Evolutionary conservation across 2,888 invertebrate genomes (phyloP).

Genomic region (Apamea sordens): DNA sequence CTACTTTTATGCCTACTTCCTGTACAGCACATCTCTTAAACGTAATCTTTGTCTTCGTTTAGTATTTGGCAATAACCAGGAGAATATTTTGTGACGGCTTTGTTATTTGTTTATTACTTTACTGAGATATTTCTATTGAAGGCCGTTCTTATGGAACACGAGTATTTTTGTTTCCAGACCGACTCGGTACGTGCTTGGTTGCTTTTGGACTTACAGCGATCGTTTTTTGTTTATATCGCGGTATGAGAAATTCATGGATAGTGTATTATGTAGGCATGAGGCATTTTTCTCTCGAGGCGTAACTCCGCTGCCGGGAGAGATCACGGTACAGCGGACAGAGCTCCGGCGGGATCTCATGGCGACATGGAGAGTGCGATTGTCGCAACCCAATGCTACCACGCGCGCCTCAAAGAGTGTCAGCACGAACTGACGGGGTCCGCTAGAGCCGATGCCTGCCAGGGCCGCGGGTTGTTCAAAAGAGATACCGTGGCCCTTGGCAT

Average conservation of each 20-base stretch:
- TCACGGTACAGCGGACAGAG: too few relatives aligned
- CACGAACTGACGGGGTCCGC: too few relatives aligned
- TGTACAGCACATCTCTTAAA: conserved; percentile 3
- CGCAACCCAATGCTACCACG: too few relatives aligned
- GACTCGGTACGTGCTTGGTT: conserved; percentile 1
- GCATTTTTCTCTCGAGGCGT: neutral
- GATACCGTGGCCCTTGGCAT: too few relatives aligned
- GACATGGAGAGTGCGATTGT: too few relatives aligned
- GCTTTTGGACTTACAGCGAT: neutral
- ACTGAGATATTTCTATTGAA: conserved; percentile 64
- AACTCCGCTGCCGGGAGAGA: too few relatives aligned
- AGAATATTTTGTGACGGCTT: conserved; percentile 67
- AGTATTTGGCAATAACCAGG: conserved; percentile 67
- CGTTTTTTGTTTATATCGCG: neutral
- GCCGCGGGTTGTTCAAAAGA: too few relatives aligned
- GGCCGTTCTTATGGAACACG: conserved; percentile 57
- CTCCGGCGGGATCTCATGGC: too few relatives aligned
- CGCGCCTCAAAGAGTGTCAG: too few relatives aligned
- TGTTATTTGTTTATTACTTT: conserved; percentile 69
- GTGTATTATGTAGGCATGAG: neutral
- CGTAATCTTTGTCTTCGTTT: conserved; percentile 60
- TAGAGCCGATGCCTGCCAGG: too few relatives aligned
- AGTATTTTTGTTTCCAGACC: conserved; percentile 53
- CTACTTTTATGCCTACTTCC: conserved; percentile 33
- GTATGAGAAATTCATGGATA: neutral